A percentile compares a stretch with the other conserved stretches of the same genome.
These are phyloP conservation scores for Paraplagusia blochii DNA, from an alignment of 2,113 vertebrate species.

Conservation along the genomic window DNA sequence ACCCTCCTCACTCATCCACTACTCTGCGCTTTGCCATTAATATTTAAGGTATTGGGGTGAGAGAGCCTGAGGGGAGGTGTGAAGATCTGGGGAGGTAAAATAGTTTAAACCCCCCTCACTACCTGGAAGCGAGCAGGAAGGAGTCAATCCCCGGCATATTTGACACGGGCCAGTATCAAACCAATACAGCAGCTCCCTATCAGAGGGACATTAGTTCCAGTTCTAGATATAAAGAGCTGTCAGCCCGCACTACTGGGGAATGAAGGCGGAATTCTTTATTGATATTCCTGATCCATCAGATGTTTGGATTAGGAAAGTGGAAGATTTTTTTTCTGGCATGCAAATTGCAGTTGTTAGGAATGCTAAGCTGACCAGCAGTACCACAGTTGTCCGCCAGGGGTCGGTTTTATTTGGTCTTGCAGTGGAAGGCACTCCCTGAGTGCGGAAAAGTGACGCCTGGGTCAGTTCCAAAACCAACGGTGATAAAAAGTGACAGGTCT, in stretches of 20 bases:
- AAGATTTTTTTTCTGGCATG: too few species aligned
- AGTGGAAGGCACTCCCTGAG: too few species aligned
- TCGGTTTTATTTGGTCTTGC: too few species aligned
- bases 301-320: too few species aligned
- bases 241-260: conserved; percentile 7
- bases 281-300: too few species aligned
- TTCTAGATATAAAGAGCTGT: conserved; percentile 39
- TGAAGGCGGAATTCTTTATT: too few species aligned
- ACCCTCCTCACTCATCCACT: conserved; percentile 56
- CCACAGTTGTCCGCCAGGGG: too few species aligned
- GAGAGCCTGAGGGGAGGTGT: conserved; percentile 68
- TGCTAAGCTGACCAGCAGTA: too few species aligned
- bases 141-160: conserved; percentile 67
- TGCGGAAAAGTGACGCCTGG: too few species aligned
- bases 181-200: conserved; percentile 52
- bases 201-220: conserved; percentile 31
- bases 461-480: too few species aligned
- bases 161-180: conserved; percentile 68
- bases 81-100: conserved; percentile 70
- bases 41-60: conserved; percentile 72
- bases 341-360: too few species aligned
- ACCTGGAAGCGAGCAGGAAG: conserved; percentile 52
- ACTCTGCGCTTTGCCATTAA: conserved; percentile 69
- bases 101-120: conserved; percentile 66
- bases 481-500: too few species aligned